Evolutionary conservation across 2,113 vertebrate species (phyloP).

Genomic region (Acanthochromis polyacanthus): DNA sequence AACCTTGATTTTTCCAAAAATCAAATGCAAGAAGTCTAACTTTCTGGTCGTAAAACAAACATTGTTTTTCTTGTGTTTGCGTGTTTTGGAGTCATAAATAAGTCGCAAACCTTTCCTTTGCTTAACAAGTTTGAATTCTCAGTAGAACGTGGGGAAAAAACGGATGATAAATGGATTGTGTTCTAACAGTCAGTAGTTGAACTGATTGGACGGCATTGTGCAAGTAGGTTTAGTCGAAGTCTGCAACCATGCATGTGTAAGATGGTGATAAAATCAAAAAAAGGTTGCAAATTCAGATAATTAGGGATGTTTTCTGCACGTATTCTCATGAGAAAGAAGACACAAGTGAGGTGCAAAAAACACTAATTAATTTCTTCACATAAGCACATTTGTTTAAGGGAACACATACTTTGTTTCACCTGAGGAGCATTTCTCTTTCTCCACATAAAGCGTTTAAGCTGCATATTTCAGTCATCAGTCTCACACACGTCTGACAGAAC

Average conservation of each 20-base stretch:
- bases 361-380: background rate
- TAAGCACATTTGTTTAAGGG: background rate
- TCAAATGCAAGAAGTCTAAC: no score
- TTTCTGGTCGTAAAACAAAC: no score
- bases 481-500: background rate
- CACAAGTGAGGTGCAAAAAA: background rate
- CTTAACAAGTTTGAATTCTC: no score
- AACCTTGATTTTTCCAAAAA: no score
- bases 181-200: background rate
- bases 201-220: slow-evolving; percentile 21
- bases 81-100: no score
- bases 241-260: background rate
- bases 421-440: background rate
- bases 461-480: background rate
- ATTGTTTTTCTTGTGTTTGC: no score
- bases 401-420: background rate
- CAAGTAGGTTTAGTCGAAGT: background rate
- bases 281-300: background rate
- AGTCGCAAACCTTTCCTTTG: no score
- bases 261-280: no score
- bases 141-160: no score
- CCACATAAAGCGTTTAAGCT: background rate
- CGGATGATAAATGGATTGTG: no score
- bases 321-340: background rate
- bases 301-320: background rate